Base-by-base conservation (phyloP, 2,888 invertebrate species). In the Leptura quadrifasciata region DNA sequence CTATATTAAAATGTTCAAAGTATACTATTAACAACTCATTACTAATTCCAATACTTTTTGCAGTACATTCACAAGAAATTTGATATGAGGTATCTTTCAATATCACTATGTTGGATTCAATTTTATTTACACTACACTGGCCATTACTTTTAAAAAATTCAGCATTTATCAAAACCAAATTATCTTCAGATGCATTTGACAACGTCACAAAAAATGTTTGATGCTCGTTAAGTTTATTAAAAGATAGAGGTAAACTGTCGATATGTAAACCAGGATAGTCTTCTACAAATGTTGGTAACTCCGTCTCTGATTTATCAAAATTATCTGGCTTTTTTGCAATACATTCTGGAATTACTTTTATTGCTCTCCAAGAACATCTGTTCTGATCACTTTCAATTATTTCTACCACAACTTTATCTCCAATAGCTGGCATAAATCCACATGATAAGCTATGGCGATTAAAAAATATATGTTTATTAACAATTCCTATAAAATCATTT, bases 311-410 rank as follows among this genome's bases (percentile, higher is more conserved):
- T 77, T 67, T 75, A 60, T 71, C 47, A 72, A 69, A 12, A n/a
- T 67, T 64, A n/a, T 27, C 71, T 75, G 67, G 8, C 69, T 76
- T 70, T 61, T 39, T 72, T 47, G 79, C 77, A 58, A 80, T 76
- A 72, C 76, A 74, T 21, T 84, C 82, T 3, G 89, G 90, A 67
- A 88, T 84, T 17, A 91, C 85, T 67, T 89, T 90, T 69, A 94
- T 84, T 0, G 93, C 93, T 80, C 95, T 90, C 94, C 94, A 92
- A 63, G 88, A 87, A 74, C 84, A 86, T 12, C 84, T 82, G 17
- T 90, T 91, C 89, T 94, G 93, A 81, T 93, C 92, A 86, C 95
- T 95, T 89, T 95, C 95, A 82, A 95, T 94, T 1, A 93, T 91
- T 86, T 95, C 94, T 5, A 92, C 91, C 72, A 91, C 86, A 2